Evolutionary conservation across 2,113 vertebrate genomes (phyloP), one percentile per base, ranked within the genome.

Genomic region (Tonatia bakeri): DNA sequence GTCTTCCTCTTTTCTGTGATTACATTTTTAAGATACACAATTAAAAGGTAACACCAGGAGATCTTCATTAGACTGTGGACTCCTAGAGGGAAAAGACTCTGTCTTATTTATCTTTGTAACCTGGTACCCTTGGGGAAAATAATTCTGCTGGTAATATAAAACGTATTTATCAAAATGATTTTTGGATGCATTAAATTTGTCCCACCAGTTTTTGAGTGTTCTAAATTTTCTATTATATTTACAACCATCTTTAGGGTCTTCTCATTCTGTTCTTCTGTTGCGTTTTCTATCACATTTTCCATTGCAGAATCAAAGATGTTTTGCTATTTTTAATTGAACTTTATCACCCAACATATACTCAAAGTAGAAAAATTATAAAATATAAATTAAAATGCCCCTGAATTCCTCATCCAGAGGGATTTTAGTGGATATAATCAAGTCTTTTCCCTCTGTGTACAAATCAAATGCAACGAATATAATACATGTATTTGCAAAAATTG

Each of bases 11-110:
- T 56, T 31, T 94, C 59, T 70, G 33, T 89, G 83, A 93, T 93
- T 93, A 91, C 20, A 81, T 72, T 86, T 91, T 67, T 94, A 76
- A 77, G 38, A 52, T 93, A 64, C 24, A 93, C n/a, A 89, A 89
- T 95, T 93, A 95, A 81, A 93, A 77, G 45, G 5, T 76, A 88
- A 80, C 38, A 33, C 43, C 76, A 15, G 26, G 33, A 89, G 31
- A 89, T 65, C 14, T 38, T 89, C 59, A 86, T 93, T 95, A 91
- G 64, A 96, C 40, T 75, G 7, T 72, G 73, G 43, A 72, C 67
- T 89, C 38, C 56, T 77, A 70, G 4, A 72, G 77, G 52, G 47
- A 94, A 83, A 67, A 82, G 24, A 50, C 8, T 67, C 20, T 47
- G 2, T 76, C 72, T 94, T 91, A 65, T 47, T 85, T 91, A 76